Base-by-base conservation (phyloP, 92 coral and sea anemone genomes). In the Epizoanthus scotinus region DNA sequence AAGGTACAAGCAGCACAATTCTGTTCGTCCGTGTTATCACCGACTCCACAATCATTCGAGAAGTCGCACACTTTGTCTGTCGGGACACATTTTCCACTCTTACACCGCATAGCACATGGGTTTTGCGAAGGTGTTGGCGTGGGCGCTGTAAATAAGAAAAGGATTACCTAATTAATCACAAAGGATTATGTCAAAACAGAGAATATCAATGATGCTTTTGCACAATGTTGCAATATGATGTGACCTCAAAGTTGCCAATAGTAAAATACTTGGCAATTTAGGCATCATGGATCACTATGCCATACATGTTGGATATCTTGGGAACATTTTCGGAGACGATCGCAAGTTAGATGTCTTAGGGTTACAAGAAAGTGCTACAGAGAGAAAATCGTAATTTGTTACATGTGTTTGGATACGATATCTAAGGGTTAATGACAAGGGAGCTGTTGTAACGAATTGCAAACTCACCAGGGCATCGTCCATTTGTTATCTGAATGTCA, bases 71-170 rank as follows among this genome's bases (percentile, higher is more conserved):
- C 89, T 59, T 89, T 87, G 63, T 77, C 63, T 25, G 94, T 79
- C 18, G 93, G 78, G 6, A 93, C 73, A 34, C 97, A 95, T n/a
- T 73, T 54, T 14, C 83, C 81, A 84, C 87, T 86, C 86, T 70
- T 93, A 81, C 99, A 95, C 81, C 64, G 89, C 9, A 95, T 90
- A 14, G 99, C 99, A 21, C 97, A 92, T 12, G 98, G 98, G 81
- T 91, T 93, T 12, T 98, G 95, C 10, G 98, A 82, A 19, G 98
- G 89, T 9, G 88, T 70, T 25, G 99, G 99, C 9, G 94, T 93
- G 0, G 98, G 95, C 13, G 98, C 93, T 92, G 59, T 5, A 28
- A 50, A 26, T 52, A 27, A 50, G 69, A 36, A 10, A 1, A 27
- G 6, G 10, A 5, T 38, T 1, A 5, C 14, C 36, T 34, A 34